Base-by-base conservation (phyloP, 2,113 vertebrate species). In the Brachyhypopomus occidentalis region DNA sequence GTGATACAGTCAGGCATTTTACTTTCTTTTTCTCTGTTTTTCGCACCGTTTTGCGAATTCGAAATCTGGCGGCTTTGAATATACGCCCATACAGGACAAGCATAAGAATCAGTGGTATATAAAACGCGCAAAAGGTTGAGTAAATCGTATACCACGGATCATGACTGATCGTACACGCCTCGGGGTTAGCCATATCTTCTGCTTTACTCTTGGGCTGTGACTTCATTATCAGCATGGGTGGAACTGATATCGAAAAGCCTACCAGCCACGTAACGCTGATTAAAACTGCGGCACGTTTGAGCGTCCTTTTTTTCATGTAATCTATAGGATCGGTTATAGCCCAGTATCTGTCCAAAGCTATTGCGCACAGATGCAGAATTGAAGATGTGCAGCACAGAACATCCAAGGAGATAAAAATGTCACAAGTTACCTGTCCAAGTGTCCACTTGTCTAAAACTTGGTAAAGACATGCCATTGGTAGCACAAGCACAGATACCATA, bases 401-500 rank as follows among this genome's bases (percentile, higher is more conserved):
- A 69, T 98, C 97, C 86, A 98, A 90, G 0, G 97, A 95, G 86
- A 97, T 97, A 90, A 99, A 99, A 81, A 99, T 95, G 84, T 98
- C 96, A 83, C 97, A 99, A 27, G 94, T 95, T 64, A 97, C 91
- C 86, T 97, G 95, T 0, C 97, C 97, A 27, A 99, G 95, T 0
- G 97, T 98, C 97, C 97, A 99, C 76, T 95, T 94, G 92, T 97
- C 96, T 82, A 99, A 89, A 59, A 99, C 96, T 88, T 98, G 97
- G 90, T 98, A 96, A n/a, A 98, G 92, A 16, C 97, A 97, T 6
- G 97, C 97, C 97, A 99, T 98, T 81, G 97, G 97, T 87, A 99
- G 90, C 82, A 99, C 97, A 77, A 99, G 91, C 86, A 99, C 96
- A n/a, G 97, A 98, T 80, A 99, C 97, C 97, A 98, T 96, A 84